Evolutionary conservation across 1,140 invertebrate species (phyloP), one percentile per base, ranked within the genome.

Genomic region (Chrysomallon squamiferum): DNA sequence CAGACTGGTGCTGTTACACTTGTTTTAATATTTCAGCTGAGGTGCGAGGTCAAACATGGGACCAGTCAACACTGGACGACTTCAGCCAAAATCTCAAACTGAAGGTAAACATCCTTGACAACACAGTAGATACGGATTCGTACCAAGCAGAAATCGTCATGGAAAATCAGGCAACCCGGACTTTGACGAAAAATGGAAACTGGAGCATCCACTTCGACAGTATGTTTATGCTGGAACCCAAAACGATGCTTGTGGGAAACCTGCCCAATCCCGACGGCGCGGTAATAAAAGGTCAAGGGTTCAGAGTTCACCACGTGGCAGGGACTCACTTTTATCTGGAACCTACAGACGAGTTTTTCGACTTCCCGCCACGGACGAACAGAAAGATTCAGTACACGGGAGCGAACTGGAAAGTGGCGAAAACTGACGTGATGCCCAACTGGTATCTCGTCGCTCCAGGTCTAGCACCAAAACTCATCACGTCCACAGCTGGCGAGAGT

Each of bases 371-470:
- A 2, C 35, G 61, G 13, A 33, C 70, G 13, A 33, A 52, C 11
- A 41, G 65, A 25, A 18, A 35, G 25, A 66, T 72, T 32, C 38
- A 63, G 13, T 61, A 70, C n/a, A 32, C 57, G 9, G 65, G 65
- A 13, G 66, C 72, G 38, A 72, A 76, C 50, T 79, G 75, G 75
- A 62, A 61, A 18, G 73, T 74, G 0, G 69, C 76, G 1, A 65
- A 59, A 5, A 80, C 74, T 11, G 78, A 80, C 38, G 64, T 65
- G 9, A 73, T 76, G 63, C 75, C 75, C 1, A 80, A 80, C 38
- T 73, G 68, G 72, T 82, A 78, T 41, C 27, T 81, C 5, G 59
- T 64, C 15, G 62, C 63, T 0, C 63, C 70, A 0, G 69, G 69
- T 11, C 62, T 80, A 11, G 45, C 57, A 20, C 41, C 76, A 1